Evolutionary conservation across 2,888 invertebrate species (phyloP).

Genomic region (Hirtodrosophila histrioides): DNA sequence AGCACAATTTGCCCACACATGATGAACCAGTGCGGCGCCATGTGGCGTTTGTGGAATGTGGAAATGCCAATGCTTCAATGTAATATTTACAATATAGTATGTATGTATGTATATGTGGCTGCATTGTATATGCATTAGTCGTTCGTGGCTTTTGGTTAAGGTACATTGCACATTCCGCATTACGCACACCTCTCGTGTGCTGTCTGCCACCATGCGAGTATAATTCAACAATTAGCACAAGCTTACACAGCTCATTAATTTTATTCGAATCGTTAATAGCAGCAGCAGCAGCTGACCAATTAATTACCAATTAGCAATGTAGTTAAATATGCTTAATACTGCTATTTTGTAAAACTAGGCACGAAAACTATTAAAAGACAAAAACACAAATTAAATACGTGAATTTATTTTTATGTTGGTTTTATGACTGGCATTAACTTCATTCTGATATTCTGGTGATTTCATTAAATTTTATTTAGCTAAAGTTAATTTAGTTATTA

Average conservation of each 20-base stretch:
- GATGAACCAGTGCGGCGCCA: conserved; percentile 11
- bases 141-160: background rate
- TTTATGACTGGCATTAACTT: too few species aligned
- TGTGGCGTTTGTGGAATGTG: conserved; percentile 27
- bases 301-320: conserved; percentile 47
- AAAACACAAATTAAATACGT: background rate
- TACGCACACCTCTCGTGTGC: background rate
- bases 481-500: too few species aligned
- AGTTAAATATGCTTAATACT: conserved; percentile 31
- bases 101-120: conserved; percentile 38
- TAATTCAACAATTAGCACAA: conserved; percentile 45
- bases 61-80: conserved; percentile 22
- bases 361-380: background rate
- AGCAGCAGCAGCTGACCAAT: conserved; percentile 24
- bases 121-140: conserved; percentile 28
- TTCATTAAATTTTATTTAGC: too few species aligned
- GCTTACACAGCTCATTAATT: conserved; percentile 52
- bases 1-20: background rate
- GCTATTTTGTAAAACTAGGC: conserved; percentile 1
- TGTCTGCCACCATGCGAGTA: too few species aligned
- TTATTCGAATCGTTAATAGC: conserved; percentile 5
- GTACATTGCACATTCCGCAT: conserved; percentile 2
- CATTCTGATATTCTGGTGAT: too few species aligned
- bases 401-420: too few species aligned
- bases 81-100: conserved; percentile 33